These are phyloP conservation scores for Psephotus haematonotus DNA, from an alignment of 2,113 vertebrate species.

Conservation along the genomic window DNA sequence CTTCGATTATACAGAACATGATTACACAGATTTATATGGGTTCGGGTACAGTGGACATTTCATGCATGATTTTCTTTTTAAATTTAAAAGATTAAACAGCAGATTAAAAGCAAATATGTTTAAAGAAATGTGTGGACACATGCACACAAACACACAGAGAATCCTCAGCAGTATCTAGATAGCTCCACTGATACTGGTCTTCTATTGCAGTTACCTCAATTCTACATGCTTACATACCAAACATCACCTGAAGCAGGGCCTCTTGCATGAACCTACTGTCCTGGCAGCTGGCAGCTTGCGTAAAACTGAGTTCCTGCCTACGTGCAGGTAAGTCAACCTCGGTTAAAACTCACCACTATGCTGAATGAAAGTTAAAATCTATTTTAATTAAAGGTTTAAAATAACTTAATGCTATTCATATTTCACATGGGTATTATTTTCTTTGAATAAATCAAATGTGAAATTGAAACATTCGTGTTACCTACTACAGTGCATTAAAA, in stretches of 20 bases:
- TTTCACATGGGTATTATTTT: background rate
- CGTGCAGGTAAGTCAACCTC: background rate
- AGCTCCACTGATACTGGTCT: background rate
- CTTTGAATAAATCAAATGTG: background rate
- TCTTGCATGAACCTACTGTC: accelerated
- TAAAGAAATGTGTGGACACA: background rate
- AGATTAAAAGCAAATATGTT: background rate
- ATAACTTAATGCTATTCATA: background rate
- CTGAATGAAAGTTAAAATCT: background rate
- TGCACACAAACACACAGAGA: background rate
- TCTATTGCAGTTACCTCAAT: background rate
- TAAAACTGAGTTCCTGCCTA: background rate
- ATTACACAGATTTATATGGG: background rate
- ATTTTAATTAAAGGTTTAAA: background rate
- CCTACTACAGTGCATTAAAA: background rate
- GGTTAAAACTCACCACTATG: background rate
- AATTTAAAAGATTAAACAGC: constrained; percentile 15
- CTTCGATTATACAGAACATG: background rate
- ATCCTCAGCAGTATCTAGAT: background rate
- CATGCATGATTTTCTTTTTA: constrained; percentile 8
- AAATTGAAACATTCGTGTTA: background rate
- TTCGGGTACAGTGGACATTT: background rate
- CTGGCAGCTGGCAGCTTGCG: background rate
- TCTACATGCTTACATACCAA: background rate
- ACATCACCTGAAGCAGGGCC: background rate